Evolutionary conservation across 2,797 vertebrate species (phyloP), one percentile per base, ranked within the genome.

Genomic region (Gymnodraco acuticeps): DNA sequence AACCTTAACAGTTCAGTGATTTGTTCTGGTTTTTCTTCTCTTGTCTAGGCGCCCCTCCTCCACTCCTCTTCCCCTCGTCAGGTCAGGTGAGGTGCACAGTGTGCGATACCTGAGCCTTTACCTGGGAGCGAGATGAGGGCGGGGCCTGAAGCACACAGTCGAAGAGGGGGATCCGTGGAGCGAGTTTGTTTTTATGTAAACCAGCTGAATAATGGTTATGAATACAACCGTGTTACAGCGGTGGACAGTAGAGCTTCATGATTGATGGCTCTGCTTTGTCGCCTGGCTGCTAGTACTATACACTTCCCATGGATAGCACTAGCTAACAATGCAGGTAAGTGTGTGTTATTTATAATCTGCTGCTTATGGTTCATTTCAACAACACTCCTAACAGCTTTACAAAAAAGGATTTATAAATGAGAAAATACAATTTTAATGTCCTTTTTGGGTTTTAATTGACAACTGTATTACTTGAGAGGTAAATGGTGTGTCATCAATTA

Each of bases 121-220:
- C 90, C 80, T 88, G 86, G 81, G 80, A 87, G 64, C 17, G 10
- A 11, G n/a, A 48, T 64, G 58, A 78, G 71, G 92, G 89, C 4
- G 78, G 45, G 23, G 61, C 66, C 2, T 4, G 14, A 27, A 31
- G 50, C 41, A 33, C 27, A 19, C 38, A 53, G 54, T 64, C 15
- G 68, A 47, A 62, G 42, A 54, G 33, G 31, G 52, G 62, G 50
- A 15, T 45, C 76, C 46, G 47, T 63, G 59, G 55, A 58, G 70
- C 77, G 64, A 69, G 68, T 83, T 69, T 23, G 47, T 5, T 71
- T 59, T 65, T 65, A 52, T 69, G 77, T 73, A 86, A 87, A 83
- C 41, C 46, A 78, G 75, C 47, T 17, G 15, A 23, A 48, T 7
- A 59, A 50, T 64, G 13, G 19, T 56, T 74, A 41, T 64, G 23